phyloP scores from a whole-genome alignment of 2,797 vertebrate species.

The Bovichtus variegatus region DNA sequence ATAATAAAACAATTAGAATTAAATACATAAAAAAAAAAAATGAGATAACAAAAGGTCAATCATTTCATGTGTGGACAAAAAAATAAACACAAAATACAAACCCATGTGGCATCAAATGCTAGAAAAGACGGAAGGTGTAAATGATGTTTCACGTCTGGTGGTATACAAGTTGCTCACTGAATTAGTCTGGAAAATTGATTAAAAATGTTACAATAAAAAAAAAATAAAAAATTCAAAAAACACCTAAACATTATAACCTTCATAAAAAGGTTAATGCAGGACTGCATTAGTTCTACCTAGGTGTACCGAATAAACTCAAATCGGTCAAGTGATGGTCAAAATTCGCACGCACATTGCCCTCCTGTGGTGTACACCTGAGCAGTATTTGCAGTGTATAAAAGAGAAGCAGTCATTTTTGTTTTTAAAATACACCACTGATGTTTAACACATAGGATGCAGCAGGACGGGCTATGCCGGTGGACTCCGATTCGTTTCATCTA shows the following conservation, averaged over 20 bases:
- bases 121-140: background rate
- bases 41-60: too few relatives aligned
- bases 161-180: background rate
- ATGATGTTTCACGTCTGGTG: too few relatives aligned
- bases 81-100: background rate
- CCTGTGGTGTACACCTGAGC: slow-evolving; percentile 7
- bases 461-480: background rate
- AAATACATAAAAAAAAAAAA: too few relatives aligned
- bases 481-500: slow-evolving; percentile 47
- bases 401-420: background rate
- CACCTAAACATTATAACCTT: background rate
- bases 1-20: too few relatives aligned
- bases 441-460: slow-evolving; percentile 25
- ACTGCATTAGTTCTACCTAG: background rate
- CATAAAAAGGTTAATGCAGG: background rate
- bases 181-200: background rate
- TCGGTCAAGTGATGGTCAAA: background rate
- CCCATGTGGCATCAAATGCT: background rate
- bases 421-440: background rate
- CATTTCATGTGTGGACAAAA: too few relatives aligned
- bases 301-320: background rate
- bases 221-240: background rate
- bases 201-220: background rate
- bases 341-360: background rate
- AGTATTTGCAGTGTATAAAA: background rate